Evolutionary conservation across 2,113 vertebrate species (phyloP).

Genomic region (Felis chaus): DNA sequence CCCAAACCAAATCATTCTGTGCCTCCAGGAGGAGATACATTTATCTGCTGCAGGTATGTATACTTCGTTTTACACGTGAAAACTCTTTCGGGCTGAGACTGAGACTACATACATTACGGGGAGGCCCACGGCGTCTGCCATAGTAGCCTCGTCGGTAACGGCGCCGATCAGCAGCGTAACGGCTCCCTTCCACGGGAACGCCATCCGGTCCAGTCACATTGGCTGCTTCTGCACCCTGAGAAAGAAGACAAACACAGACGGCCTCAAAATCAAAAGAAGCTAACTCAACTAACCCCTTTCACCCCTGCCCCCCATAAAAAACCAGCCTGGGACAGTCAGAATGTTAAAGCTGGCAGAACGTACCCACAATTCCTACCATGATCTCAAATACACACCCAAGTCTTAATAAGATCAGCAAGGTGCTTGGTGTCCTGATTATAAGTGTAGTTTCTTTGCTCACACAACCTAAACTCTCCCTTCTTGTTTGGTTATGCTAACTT

Average conservation of each 20-base stretch:
- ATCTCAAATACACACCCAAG: background rate
- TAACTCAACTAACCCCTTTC: no score
- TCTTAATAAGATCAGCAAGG: background rate
- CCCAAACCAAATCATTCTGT: background rate
- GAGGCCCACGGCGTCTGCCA: conserved; percentile 86
- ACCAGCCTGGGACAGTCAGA: background rate
- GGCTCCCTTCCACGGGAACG: conserved; percentile 95
- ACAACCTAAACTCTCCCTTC: background rate
- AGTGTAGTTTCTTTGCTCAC: background rate
- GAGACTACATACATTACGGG: conserved; percentile 82
- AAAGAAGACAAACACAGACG: background rate
- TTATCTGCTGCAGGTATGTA: background rate
- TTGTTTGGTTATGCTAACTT: background rate
- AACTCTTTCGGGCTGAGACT: background rate
- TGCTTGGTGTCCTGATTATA: background rate
- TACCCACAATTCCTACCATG: background rate
- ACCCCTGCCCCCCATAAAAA: background rate
- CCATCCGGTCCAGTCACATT: conserved; percentile 97
- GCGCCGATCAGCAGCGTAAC: conserved; percentile 95
- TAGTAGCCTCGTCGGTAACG: conserved; percentile 93
- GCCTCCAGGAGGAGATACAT: background rate
- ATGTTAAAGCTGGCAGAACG: background rate
- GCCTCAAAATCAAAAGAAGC: background rate
- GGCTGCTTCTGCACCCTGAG: conserved; percentile 95
- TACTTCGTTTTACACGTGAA: background rate